A percentile compares a stretch with the other conserved stretches of the same genome.
Conservation (phyloP, 2,888 invertebrate species). For the Celastrina argiolus region DNA sequence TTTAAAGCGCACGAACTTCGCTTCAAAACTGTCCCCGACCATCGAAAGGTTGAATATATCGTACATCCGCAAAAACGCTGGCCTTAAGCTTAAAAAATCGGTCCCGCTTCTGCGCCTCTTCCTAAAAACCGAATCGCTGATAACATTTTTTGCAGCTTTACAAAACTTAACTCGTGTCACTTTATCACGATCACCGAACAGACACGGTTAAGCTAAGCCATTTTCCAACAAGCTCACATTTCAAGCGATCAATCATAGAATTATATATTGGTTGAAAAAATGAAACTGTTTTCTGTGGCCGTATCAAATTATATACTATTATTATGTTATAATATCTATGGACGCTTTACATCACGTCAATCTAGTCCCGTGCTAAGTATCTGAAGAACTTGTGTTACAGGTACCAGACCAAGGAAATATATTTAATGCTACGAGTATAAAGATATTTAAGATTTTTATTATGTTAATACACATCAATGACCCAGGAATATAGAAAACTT, state of each 20-base stretch:
- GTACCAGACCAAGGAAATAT: too few relatives aligned
- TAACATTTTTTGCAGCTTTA: background rate
- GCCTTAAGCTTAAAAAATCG: background rate
- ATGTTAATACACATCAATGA: too few relatives aligned
- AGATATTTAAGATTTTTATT: too few relatives aligned
- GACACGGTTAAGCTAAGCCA: background rate
- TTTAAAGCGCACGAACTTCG: too few relatives aligned
- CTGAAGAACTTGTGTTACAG: too few relatives aligned
- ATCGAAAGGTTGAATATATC: background rate
- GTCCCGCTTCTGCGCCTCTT: background rate
- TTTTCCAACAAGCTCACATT: background rate
- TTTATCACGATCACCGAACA: background rate
- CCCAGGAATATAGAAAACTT: too few relatives aligned
- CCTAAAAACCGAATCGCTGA: background rate
- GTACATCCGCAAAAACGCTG: background rate
- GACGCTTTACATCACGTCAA: too few relatives aligned
- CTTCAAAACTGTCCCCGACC: conserved; percentile 24
- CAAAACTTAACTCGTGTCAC: background rate
- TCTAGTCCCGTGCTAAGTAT: too few relatives aligned
- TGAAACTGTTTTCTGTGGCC: too few relatives aligned
- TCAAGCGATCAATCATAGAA: background rate
- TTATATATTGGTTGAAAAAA: background rate
- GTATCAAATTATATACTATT: too few relatives aligned
- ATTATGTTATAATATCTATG: too few relatives aligned
- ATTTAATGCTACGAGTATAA: too few relatives aligned